Conservation (phyloP, 2,888 invertebrate species). For the Allolobophora icterica region DNA sequence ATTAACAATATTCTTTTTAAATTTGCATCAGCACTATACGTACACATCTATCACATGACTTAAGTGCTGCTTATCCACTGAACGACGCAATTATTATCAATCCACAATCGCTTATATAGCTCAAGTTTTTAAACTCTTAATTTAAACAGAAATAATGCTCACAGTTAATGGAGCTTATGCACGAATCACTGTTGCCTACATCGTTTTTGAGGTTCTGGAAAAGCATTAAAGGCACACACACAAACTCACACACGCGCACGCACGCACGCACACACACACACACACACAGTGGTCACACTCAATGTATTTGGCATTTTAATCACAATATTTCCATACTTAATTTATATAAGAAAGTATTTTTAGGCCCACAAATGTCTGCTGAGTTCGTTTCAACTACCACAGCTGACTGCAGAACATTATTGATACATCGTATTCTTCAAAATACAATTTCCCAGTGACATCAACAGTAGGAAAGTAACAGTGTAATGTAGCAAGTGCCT, state of each 20-base stretch:
- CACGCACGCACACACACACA: too few species aligned
- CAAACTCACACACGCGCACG: too few species aligned
- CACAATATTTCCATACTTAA: not conserved
- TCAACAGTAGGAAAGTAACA: not conserved
- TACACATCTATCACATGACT: not conserved
- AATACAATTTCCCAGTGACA: not conserved
- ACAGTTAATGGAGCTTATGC: too few species aligned
- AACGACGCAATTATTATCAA: not conserved
- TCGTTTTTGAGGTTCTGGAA: too few species aligned
- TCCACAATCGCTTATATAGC: not conserved
- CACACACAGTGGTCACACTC: not conserved
- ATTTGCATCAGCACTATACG: not conserved
- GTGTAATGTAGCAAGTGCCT: too few species aligned
- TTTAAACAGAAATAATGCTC: too few species aligned
- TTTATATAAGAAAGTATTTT: not conserved
- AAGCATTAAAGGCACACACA: too few species aligned
- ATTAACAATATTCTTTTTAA: not conserved
- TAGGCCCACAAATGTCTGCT: not conserved
- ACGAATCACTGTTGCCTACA: too few species aligned
- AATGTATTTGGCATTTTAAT: not conserved
- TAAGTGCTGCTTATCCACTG: not conserved
- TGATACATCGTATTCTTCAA: not conserved
- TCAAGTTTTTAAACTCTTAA: not conserved
- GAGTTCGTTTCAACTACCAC: not conserved
- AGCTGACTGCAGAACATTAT: too few species aligned